Conservation (phyloP, 2,888 invertebrate species). For the Merodon equestris region DNA sequence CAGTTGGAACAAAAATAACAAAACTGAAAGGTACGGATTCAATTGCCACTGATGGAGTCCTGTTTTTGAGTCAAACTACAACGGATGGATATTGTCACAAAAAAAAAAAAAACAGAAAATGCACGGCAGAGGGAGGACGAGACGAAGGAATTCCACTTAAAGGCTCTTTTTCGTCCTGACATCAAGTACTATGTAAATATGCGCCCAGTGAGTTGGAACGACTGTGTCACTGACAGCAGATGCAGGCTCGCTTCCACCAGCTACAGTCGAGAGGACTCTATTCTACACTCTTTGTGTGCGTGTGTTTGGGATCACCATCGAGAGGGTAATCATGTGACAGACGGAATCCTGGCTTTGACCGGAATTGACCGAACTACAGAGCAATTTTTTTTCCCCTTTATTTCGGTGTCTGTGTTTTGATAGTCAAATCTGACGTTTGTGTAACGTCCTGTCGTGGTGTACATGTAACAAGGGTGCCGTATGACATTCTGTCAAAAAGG, state of each 20-base stretch:
- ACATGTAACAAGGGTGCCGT: conserved; percentile 15
- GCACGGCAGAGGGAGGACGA: neutral
- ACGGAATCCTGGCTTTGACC: conserved; percentile 47
- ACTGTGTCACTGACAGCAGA: conserved; percentile 64
- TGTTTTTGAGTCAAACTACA: conserved; percentile 24
- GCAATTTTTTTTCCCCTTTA: neutral
- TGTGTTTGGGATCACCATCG: conserved; percentile 45
- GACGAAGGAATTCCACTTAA: conserved; percentile 47
- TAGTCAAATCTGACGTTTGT: conserved; percentile 45
- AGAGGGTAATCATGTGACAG: conserved; percentile 49
- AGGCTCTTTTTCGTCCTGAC: conserved; percentile 66
- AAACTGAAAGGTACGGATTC: conserved; percentile 13
- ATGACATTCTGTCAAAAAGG: conserved; percentile 59
- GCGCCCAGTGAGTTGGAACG: conserved; percentile 63
- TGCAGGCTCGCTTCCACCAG: conserved; percentile 44
- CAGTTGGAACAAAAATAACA: conserved; percentile 18
- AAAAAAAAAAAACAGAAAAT: conserved; percentile 9
- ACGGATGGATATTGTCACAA: conserved; percentile 59
- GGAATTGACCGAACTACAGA: conserved; percentile 36
- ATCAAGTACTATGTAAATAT: conserved; percentile 68
- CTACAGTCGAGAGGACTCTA: conserved; percentile 24
- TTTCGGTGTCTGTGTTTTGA: conserved; percentile 1
- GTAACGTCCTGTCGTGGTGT: neutral
- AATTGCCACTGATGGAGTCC: conserved; percentile 32
- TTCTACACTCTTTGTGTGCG: conserved; percentile 1